Conservation (phyloP, 37 sponge, comb jelly and placozoan genomes). For the Eunapius fragilis region DNA sequence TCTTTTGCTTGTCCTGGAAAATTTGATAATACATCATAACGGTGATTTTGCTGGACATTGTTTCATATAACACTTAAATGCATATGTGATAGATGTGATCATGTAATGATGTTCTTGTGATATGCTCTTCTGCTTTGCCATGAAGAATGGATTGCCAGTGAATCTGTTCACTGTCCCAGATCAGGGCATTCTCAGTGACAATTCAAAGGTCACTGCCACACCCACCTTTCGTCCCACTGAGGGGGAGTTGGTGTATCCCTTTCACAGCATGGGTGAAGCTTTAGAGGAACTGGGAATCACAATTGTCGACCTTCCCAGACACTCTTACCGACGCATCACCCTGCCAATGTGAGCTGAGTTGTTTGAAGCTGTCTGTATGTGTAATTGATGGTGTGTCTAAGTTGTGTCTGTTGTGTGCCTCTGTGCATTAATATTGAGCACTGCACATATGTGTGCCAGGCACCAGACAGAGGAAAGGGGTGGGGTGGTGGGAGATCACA, state of each 20-base stretch:
- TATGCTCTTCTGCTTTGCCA: not conserved
- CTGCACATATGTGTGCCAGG: no score
- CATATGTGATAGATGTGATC: no score
- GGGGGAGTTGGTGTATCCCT: conserved; percentile 41
- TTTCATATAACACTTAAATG: no score
- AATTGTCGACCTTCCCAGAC: conserved; percentile 36
- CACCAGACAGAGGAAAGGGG: no score
- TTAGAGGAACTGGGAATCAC: conserved; percentile 18
- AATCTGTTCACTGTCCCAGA: not conserved
- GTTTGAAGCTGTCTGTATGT: no score
- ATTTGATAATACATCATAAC: no score
- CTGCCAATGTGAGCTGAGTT: conserved; percentile 35
- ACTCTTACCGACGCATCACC: conserved; percentile 17
- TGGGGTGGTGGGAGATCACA: no score
- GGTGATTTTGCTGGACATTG: no score
- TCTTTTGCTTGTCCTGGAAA: no score
- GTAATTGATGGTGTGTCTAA: no score
- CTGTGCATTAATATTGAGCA: no score
- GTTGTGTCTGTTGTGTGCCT: not conserved
- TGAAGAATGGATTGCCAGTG: not conserved
- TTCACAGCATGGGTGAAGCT: not conserved
- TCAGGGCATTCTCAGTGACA: not conserved
- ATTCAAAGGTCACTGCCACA: not conserved
- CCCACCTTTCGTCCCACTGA: conserved; percentile 18
- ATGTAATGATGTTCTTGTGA: no score